phyloP scores from a whole-genome alignment of 2,797 vertebrate species.

The Amphiprion clarkii region DNA sequence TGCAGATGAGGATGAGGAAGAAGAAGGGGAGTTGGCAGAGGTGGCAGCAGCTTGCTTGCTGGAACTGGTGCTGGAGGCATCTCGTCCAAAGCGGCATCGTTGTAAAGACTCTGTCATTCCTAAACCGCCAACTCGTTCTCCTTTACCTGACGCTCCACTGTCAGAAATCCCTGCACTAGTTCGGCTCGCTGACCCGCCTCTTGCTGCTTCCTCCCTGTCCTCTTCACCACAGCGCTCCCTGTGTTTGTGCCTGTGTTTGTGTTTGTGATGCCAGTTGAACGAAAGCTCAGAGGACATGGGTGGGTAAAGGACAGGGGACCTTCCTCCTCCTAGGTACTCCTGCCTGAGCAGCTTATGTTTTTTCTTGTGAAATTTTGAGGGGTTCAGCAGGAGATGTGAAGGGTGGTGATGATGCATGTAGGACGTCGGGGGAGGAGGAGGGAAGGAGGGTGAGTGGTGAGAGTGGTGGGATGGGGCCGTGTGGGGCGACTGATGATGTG shows the following conservation, averaged over 20 bases:
- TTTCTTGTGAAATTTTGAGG: constrained; percentile 98
- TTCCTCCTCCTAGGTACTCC: constrained; percentile 88
- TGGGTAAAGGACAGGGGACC: constrained; percentile 92
- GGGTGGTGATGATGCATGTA: constrained; percentile 96
- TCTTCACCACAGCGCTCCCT: constrained; percentile 90
- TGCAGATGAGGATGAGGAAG: constrained; percentile 86
- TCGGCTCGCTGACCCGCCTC: constrained; percentile 68
- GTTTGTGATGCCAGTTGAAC: constrained; percentile 98
- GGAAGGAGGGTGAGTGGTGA: constrained; percentile 92
- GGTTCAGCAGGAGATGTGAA: constrained; percentile 93
- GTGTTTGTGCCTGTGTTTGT: constrained; percentile 96
- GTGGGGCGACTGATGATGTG: constrained; percentile 87
- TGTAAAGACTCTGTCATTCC: constrained; percentile 90
- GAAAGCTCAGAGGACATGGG: constrained; percentile 96
- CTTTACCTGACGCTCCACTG: constrained; percentile 71
- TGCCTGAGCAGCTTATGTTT: constrained; percentile 97
- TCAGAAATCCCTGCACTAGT: constrained; percentile 71
- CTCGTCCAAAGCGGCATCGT: constrained; percentile 93
- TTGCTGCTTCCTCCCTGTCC: constrained; percentile 77
- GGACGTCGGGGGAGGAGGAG: constrained; percentile 91
- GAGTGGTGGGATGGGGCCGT: constrained; percentile 85
- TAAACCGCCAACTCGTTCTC: constrained; percentile 67
- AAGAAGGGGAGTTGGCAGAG: constrained; percentile 89
- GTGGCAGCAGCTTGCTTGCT: constrained; percentile 84
- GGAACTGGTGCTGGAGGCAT: constrained; percentile 76